These are phyloP conservation scores for Anoura caudifer DNA, from an alignment of 2,113 vertebrate genomes.

Conservation along the genomic window DNA sequence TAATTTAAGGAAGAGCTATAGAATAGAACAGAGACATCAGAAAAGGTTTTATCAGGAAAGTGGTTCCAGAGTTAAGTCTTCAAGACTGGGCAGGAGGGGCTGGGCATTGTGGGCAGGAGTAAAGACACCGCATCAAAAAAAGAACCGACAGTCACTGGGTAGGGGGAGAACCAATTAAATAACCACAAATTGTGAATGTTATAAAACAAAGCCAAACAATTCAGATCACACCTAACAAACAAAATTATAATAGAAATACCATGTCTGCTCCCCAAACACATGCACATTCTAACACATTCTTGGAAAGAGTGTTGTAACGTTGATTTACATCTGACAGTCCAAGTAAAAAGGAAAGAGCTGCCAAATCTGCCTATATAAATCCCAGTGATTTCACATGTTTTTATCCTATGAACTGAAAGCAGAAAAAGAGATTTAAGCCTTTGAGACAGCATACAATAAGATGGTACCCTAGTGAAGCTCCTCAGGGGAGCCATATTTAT, in stretches of 20 bases:
- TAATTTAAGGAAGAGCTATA: conserved; percentile 8
- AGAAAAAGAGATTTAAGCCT: conserved; percentile 69
- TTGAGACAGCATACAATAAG: conserved; percentile 70
- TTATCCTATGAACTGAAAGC: conserved; percentile 67
- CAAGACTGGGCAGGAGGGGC: neutral
- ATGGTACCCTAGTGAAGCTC: conserved; percentile 38
- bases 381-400: conserved; percentile 71
- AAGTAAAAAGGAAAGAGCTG: conserved; percentile 68
- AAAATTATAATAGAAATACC: conserved; percentile 77
- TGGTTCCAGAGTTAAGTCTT: neutral
- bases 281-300: conserved; percentile 75
- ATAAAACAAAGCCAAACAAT: conserved; percentile 75
- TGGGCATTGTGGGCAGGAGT: neutral
- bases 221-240: conserved; percentile 77
- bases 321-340: conserved; percentile 77
- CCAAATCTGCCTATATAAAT: conserved; percentile 78
- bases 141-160: conserved; percentile 17
- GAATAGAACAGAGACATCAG: neutral
- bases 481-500: conserved; percentile 49
- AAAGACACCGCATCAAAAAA: neutral
- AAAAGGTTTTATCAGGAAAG: neutral
- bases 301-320: conserved; percentile 69
- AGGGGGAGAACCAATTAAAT: conserved; percentile 65
- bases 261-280: conserved; percentile 72
- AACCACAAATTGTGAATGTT: conserved; percentile 73